These are phyloP conservation scores for Muscicapa striata DNA, from an alignment of 2,797 vertebrate genomes.

Conservation along the genomic window DNA sequence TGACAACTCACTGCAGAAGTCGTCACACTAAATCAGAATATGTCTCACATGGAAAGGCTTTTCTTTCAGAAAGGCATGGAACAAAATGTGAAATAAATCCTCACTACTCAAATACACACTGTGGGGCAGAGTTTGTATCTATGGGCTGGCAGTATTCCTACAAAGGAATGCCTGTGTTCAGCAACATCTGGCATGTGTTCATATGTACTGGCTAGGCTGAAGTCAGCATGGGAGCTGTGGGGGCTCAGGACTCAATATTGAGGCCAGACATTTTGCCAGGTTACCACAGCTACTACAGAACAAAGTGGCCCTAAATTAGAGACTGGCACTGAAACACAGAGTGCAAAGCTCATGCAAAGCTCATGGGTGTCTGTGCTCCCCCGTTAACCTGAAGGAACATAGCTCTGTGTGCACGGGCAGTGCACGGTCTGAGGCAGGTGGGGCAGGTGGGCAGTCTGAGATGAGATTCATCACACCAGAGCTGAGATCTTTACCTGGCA, in stretches of 20 bases:
- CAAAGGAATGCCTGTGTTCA: conserved; percentile 43
- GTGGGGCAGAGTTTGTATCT: conserved; percentile 9
- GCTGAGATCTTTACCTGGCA: background rate
- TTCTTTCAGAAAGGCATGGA: conserved; percentile 6
- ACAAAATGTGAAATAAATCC: conserved; percentile 46
- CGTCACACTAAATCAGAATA: conserved; percentile 26
- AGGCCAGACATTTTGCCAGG: conserved; percentile 5
- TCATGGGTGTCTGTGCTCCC: fast-evolving
- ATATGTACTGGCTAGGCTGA: background rate
- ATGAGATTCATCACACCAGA: background rate
- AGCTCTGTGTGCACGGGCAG: fast-evolving
- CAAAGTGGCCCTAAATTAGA: background rate
- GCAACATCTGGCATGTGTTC: conserved; percentile 8
- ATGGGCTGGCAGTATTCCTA: background rate
- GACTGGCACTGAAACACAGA: background rate
- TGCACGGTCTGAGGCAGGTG: background rate
- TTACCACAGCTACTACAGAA: conserved; percentile 21
- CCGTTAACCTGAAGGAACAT: background rate
- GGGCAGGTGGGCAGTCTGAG: background rate
- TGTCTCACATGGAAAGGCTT: background rate
- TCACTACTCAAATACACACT: background rate
- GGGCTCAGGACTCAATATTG: background rate
- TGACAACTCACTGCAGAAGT: conserved; percentile 12
- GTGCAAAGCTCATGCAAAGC: background rate
- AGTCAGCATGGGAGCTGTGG: background rate